These are phyloP conservation scores for Seriola quinqueradiata DNA, from an alignment of 2,113 vertebrate species.

Conservation along the genomic window DNA sequence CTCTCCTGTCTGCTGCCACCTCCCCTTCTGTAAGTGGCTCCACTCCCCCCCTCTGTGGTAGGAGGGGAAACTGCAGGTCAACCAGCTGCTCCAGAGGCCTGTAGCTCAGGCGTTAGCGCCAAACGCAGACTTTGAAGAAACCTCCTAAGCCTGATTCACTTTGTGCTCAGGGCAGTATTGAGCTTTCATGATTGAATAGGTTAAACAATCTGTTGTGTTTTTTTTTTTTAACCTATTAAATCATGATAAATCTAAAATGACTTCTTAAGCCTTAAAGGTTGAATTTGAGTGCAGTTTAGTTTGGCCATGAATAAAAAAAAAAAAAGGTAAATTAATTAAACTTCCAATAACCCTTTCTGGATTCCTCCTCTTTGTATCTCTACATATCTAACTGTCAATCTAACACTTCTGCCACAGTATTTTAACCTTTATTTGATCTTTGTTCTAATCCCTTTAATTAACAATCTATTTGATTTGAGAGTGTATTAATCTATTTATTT, in stretches of 20 bases:
- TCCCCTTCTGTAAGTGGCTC: slow-evolving; percentile 97
- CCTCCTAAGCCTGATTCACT: background rate
- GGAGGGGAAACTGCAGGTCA: slow-evolving; percentile 56
- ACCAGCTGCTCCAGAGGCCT: slow-evolving; percentile 5
- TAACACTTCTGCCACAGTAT: slow-evolving; percentile 43
- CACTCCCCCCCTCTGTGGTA: slow-evolving; percentile 72
- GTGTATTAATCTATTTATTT: slow-evolving; percentile 63
- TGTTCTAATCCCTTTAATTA: slow-evolving; percentile 47
- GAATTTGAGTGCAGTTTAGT: background rate
- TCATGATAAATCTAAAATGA: background rate
- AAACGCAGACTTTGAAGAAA: background rate
- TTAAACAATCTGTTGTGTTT: background rate
- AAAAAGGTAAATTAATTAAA: slow-evolving; percentile 7
- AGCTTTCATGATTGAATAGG: background rate
- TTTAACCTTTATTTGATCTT: slow-evolving; percentile 48
- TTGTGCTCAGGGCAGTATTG: background rate
- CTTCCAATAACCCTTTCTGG: background rate
- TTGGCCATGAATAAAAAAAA: background rate
- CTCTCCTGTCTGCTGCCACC: slow-evolving; percentile 96
- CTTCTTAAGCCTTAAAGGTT: background rate
- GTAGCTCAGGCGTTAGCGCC: background rate
- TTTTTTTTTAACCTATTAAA: slow-evolving; percentile 11
- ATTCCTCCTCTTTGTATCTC: slow-evolving; percentile 38
- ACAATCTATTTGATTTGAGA: slow-evolving; percentile 48
- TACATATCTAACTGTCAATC: slow-evolving; percentile 28